These are phyloP conservation scores for Ariolimax columbianus DNA, from an alignment of 2,888 invertebrate species.

Conservation along the genomic window DNA sequence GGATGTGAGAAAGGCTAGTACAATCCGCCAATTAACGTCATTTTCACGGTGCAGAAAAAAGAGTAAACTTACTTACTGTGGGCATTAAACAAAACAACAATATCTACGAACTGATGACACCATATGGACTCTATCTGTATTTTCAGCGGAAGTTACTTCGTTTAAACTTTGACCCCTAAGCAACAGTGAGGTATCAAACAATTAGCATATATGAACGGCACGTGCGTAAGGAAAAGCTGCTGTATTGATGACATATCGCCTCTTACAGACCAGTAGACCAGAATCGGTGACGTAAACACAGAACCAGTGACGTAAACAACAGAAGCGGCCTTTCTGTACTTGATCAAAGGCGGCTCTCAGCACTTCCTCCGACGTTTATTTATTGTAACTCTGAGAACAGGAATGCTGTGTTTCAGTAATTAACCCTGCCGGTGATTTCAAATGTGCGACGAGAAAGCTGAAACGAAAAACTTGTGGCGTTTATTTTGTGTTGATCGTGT, in stretches of 20 bases:
- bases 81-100: too few species aligned
- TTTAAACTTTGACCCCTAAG: too few species aligned
- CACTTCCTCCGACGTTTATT: slow-evolving; percentile 42
- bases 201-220: not conserved
- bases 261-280: not conserved
- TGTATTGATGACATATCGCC: slow-evolving; percentile 27
- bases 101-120: too few species aligned
- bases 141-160: too few species aligned
- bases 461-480: slow-evolving; percentile 41
- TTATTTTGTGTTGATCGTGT: slow-evolving; percentile 34
- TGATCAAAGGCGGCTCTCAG: slow-evolving; percentile 42
- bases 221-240: not conserved
- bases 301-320: slow-evolving; percentile 45
- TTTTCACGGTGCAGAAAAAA: too few species aligned
- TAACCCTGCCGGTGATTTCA: slow-evolving; percentile 30
- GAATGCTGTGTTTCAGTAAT: slow-evolving; percentile 39
- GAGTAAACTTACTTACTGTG: too few species aligned
- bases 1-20: too few species aligned
- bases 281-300: slow-evolving; percentile 41
- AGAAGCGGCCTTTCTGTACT: not conserved
- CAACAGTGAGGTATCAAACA: not conserved
- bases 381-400: slow-evolving; percentile 32
- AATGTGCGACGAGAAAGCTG: slow-evolving; percentile 33
- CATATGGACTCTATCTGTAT: too few species aligned
- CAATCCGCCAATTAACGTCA: too few species aligned